Percentiles rank a stretch among this genome's conserved stretches.
These are phyloP conservation scores for Amphibalanus amphitrite DNA, from an alignment of 1,140 invertebrate species.

Conservation along the genomic window DNA sequence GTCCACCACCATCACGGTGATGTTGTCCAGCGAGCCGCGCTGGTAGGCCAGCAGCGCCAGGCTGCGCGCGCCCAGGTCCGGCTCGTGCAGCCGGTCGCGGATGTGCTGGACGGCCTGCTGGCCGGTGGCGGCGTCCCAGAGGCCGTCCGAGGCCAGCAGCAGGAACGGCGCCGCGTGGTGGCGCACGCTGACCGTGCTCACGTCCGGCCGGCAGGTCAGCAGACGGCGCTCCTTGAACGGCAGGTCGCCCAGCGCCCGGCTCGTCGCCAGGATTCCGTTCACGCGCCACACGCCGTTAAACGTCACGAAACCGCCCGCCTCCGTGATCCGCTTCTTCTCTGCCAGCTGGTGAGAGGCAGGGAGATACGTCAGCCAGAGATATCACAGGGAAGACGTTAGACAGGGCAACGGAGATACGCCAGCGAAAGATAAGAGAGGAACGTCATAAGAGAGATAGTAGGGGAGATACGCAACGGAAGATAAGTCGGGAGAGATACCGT, in stretches of 20 bases:
- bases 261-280: slow-evolving; percentile 86
- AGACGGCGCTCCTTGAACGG: slow-evolving; percentile 83
- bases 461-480: too few species aligned
- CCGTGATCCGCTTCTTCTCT: slow-evolving; percentile 69
- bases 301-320: slow-evolving; percentile 80
- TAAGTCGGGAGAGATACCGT: too few species aligned
- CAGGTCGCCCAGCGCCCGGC: slow-evolving; percentile 83
- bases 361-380: background rate
- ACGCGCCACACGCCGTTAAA: slow-evolving; percentile 95
- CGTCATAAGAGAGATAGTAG: too few species aligned
- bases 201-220: slow-evolving; percentile 87
- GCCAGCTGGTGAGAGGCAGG: slow-evolving; percentile 38
- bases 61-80: slow-evolving; percentile 73
- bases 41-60: slow-evolving; percentile 77
- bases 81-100: slow-evolving; percentile 59
- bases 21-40: slow-evolving; percentile 84
- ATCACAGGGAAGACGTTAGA: background rate
- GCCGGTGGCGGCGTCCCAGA: slow-evolving; percentile 90
- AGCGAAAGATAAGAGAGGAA: background rate
- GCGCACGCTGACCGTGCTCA: slow-evolving; percentile 74
- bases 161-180: slow-evolving; percentile 73
- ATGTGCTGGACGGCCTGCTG: slow-evolving; percentile 82
- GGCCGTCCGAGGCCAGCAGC: slow-evolving; percentile 80
- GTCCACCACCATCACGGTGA: slow-evolving; percentile 43
- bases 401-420: background rate